These are phyloP conservation scores for Drosophila ezoana DNA, from an alignment of 2,888 invertebrate genomes.

Conservation along the genomic window DNA sequence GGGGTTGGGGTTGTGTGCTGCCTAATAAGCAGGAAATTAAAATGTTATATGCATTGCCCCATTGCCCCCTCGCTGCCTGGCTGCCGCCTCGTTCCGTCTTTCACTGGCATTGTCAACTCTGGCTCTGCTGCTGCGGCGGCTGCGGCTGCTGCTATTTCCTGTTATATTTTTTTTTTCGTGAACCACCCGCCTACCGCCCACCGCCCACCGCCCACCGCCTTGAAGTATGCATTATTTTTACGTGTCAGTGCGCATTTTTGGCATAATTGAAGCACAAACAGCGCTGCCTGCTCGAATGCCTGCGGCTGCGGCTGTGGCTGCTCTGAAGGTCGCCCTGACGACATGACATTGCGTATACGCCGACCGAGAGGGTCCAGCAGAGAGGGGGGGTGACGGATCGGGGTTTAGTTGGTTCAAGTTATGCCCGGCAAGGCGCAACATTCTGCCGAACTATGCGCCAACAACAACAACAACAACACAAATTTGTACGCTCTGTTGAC, in stretches of 20 bases:
- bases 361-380: slow-evolving; percentile 9
- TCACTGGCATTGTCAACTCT: slow-evolving; percentile 54
- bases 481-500: background rate
- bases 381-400: background rate
- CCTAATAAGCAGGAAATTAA: slow-evolving; percentile 82
- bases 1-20: slow-evolving; percentile 22
- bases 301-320: slow-evolving; percentile 15
- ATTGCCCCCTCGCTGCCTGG: slow-evolving; percentile 40
- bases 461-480: slow-evolving; percentile 18
- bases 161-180: slow-evolving; percentile 29
- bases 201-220: slow-evolving; percentile 50
- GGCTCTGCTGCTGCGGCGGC: slow-evolving; percentile 19
- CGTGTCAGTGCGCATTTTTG: slow-evolving; percentile 79
- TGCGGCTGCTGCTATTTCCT: slow-evolving; percentile 25
- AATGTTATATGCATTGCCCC: slow-evolving; percentile 78
- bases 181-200: background rate
- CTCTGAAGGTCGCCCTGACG: slow-evolving; percentile 49
- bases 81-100: slow-evolving; percentile 26
- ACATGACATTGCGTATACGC: slow-evolving; percentile 55
- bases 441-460: slow-evolving; percentile 41
- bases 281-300: slow-evolving; percentile 36
- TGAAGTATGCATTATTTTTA: slow-evolving; percentile 80
- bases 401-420: slow-evolving; percentile 33
- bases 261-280: slow-evolving; percentile 79
- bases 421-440: slow-evolving; percentile 29